Base-by-base conservation (phyloP, 2,888 invertebrate species). In the Andrena hattorfiana region DNA sequence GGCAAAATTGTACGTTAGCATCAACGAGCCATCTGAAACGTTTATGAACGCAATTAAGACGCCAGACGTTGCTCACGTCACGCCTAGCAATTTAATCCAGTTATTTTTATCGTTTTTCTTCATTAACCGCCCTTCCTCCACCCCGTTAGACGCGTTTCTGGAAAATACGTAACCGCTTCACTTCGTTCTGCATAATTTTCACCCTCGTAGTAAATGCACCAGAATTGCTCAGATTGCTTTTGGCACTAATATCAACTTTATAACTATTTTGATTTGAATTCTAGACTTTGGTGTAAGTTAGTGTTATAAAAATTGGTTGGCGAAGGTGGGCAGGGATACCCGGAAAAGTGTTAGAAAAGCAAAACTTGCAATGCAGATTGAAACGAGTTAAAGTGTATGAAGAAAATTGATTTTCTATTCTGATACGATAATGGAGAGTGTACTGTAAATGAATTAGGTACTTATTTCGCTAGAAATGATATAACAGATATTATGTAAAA, bases 21-120 rank as follows among this genome's bases (percentile, higher is more conserved):
- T 84, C 84, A 87, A 83, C 84, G 83, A 51, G 56, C 63, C 82
- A 77, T 83, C 82, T 69, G 80, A 78, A 85, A 75, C 86, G 79
- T 86, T 90, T 88, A 89, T 90, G 86, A 89, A 90, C 86, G 89
- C 88, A 92, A 91, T 92, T 92, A 91, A 92, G 91, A 89, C 87
- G 85, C 87, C 91, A 92, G 92, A 92, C 92, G 88, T 76, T 71
- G 85, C 79, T 83, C 82, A 23, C 87, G 88, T 90, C 91, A 89
- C 90, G 89, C 84, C 83, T 78, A 85, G 68, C 76, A 85, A 78
- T 89, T 90, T 88, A 80, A 91, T 91, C 85, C 89, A 88, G 86
- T 91, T 88, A 84, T 83, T 83, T 83, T 83, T 76, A 69, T 83
- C 72, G 56, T 59, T 81, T 76, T 60, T 30, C 63, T 68, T 56